Evolutionary conservation across 2,888 invertebrate species (phyloP), one percentile per base, ranked within the genome.

Genomic region (Pyrgus malvae): DNA sequence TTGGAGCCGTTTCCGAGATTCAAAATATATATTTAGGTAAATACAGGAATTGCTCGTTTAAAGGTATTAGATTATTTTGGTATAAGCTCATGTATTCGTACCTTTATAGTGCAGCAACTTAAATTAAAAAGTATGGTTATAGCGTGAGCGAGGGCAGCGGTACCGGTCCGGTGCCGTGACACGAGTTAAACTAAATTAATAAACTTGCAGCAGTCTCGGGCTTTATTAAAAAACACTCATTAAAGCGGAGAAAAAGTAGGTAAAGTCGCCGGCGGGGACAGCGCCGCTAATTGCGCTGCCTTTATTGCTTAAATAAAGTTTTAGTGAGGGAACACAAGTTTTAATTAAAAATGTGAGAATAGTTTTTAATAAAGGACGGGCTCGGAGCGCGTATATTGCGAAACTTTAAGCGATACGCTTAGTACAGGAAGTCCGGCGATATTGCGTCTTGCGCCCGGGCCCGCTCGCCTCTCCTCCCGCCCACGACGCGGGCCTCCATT

Each of bases 281-380:
- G 86, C 80, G 82, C 77, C 88, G 83, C 90, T 90, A 90, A 90
- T 90, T 90, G 89, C 87, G 78, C 82, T 80, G 83, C 88, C 85
- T 89, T 90, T 90, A 90, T 90, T 89, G 89, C 90, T 90, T 84
- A 89, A 89, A 89, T 90, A 90, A 90, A 89, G 88, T 90, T 90
- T 89, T 87, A 89, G 89, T 85, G 83, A 80, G 82, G 83, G 84
- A 88, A 87, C 87, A 88, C 86, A 89, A 90, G 89, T 89, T 90
- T 90, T 89, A 90, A 89, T 90, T 90, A 90, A 90, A 90, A 90
- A 89, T 89, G 89, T 86, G 86, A 88, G 85, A 89, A 90, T 90
- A 90, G 90, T 90, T 89, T 90, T 89, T 90, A 90, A 89, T 89
- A 89, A 89, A 88, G 86, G 87, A 85, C 83, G 78, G 81, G 79